phyloP scores from a whole-genome alignment of 2,113 vertebrate species.

The Azemiops feae region DNA sequence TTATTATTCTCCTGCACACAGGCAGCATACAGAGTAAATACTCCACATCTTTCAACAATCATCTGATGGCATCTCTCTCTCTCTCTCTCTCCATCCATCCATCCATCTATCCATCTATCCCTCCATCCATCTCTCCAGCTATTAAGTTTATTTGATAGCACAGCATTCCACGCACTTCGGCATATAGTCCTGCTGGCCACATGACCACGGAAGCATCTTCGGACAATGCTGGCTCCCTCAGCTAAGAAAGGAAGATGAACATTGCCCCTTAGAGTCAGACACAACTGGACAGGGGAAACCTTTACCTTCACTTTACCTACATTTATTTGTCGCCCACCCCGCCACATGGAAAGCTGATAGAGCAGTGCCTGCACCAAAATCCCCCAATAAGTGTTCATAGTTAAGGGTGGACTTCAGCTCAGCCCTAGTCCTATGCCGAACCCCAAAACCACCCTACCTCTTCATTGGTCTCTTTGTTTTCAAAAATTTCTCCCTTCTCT shows the following conservation, averaged over 20 bases:
- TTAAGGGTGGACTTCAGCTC: background rate
- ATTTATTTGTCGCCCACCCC: background rate
- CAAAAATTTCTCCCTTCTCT: slow-evolving; percentile 38
- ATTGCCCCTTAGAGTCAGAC: no score
- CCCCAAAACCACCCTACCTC: background rate
- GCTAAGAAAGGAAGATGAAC: no score
- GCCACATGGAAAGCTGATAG: background rate
- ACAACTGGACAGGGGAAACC: no score
- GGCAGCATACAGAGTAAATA: background rate
- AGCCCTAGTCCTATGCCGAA: background rate
- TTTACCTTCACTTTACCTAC: background rate
- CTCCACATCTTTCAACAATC: background rate
- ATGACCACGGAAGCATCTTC: no score
- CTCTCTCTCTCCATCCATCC: no score
- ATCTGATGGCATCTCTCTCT: background rate
- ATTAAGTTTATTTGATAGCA: no score
- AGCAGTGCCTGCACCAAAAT: background rate
- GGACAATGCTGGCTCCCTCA: no score
- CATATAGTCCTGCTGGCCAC: no score
- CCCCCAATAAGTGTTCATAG: background rate
- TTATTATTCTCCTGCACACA: background rate
- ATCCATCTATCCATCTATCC: no score
- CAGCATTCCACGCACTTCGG: no score
- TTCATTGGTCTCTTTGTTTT: slow-evolving; percentile 27
- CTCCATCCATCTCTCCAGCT: no score